phyloP scores from a whole-genome alignment of 2,888 invertebrate species.

The Drosophila anomalata region DNA sequence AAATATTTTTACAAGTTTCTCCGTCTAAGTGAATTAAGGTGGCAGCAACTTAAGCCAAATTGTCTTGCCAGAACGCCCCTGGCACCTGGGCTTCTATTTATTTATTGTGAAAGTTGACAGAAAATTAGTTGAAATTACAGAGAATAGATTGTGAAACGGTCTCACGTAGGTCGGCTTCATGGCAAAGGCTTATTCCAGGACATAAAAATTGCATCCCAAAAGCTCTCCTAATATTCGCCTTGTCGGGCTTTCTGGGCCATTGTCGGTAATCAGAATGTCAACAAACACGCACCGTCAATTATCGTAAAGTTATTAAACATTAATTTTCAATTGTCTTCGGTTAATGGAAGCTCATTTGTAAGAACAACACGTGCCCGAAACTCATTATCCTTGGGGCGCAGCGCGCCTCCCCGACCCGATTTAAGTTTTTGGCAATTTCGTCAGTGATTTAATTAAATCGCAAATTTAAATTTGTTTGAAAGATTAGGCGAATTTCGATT shows the following conservation, averaged over 20 bases:
- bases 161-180: no score
- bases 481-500: slow-evolving; percentile 24
- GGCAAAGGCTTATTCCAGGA: not conserved
- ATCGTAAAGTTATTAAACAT: slow-evolving; percentile 35
- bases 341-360: slow-evolving; percentile 38
- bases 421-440: slow-evolving; percentile 46
- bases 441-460: slow-evolving; percentile 66
- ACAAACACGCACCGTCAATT: slow-evolving; percentile 38
- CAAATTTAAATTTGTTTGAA: slow-evolving; percentile 52
- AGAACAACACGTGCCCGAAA: slow-evolving; percentile 29
- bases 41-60: slow-evolving; percentile 56
- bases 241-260: slow-evolving; percentile 2
- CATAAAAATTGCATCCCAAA: not conserved
- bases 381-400: slow-evolving; percentile 21
- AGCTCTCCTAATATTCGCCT: not conserved
- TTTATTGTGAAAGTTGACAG: slow-evolving; percentile 26
- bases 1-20: slow-evolving; percentile 63
- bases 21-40: slow-evolving; percentile 56
- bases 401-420: slow-evolving; percentile 1
- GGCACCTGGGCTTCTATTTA: slow-evolving; percentile 15
- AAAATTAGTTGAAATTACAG: slow-evolving; percentile 25
- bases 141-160: not conserved
- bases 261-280: slow-evolving; percentile 39
- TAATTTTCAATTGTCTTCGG: slow-evolving; percentile 44
- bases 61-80: slow-evolving; percentile 53